These are phyloP conservation scores for Phocoena phocoena DNA, from an alignment of 2,113 vertebrate genomes.

Conservation along the genomic window DNA sequence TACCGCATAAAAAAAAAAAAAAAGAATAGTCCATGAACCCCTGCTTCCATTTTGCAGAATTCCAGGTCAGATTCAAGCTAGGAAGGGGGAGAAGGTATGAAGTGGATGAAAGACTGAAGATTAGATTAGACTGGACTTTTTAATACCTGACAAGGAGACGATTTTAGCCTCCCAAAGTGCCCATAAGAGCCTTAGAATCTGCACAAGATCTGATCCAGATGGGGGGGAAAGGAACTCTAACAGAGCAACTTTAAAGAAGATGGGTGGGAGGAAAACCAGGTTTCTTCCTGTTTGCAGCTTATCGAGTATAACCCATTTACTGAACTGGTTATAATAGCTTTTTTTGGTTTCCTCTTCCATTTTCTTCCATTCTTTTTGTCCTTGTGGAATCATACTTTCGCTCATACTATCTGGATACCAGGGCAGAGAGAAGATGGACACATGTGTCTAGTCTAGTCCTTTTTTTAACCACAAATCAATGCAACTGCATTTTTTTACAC, in stretches of 20 bases:
- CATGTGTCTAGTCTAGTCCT: not conserved
- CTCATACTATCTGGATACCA: not conserved
- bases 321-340: not conserved
- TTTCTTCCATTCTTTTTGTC: not conserved
- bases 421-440: not conserved
- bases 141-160: not conserved
- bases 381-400: not conserved
- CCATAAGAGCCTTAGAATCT: not conserved
- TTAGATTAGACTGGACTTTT: not conserved
- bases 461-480: not conserved
- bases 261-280: not conserved
- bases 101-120: not conserved
- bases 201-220: not conserved
- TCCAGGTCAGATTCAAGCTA: not conserved
- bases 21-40: not conserved
- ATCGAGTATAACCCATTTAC: not conserved
- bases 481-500: not conserved
- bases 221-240: not conserved
- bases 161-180: not conserved
- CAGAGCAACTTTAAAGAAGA: slow-evolving; percentile 19
- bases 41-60: not conserved
- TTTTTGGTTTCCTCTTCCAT: not conserved
- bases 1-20: too few relatives aligned
- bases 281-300: not conserved
- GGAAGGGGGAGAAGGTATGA: not conserved